phyloP scores from a whole-genome alignment of 2,797 vertebrate genomes.

The Poecilia wingei region DNA sequence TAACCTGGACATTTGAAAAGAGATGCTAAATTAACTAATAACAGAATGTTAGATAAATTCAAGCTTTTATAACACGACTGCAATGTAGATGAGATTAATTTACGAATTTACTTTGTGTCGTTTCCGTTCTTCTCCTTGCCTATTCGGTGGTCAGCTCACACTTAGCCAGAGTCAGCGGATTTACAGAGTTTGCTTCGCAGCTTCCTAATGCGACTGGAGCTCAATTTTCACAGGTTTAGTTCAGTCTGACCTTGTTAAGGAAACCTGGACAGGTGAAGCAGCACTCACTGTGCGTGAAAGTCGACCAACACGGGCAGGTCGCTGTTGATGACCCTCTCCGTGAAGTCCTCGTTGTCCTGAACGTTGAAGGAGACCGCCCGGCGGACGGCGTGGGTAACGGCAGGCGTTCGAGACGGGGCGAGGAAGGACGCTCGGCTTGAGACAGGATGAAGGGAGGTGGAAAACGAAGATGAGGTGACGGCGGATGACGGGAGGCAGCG shows the following conservation, averaged over 20 bases:
- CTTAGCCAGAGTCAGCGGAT: background rate
- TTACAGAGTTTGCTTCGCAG: background rate
- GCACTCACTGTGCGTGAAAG: slow-evolving; percentile 94
- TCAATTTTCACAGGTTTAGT: background rate
- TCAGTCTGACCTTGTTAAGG: background rate
- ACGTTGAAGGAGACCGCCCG: slow-evolving; percentile 87
- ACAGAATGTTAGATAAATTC: background rate
- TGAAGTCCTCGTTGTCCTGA: slow-evolving; percentile 93
- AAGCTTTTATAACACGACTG: background rate
- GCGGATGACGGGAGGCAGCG: slow-evolving; percentile 53
- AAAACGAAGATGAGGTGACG: slow-evolving; percentile 30
- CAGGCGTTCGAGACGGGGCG: slow-evolving; percentile 37
- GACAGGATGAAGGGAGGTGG: slow-evolving; percentile 52
- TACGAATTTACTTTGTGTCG: background rate
- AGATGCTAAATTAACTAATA: background rate
- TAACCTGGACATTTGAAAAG: no score
- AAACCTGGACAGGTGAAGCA: background rate
- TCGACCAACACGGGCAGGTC: slow-evolving; percentile 91
- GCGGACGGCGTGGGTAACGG: slow-evolving; percentile 63
- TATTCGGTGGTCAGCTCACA: background rate
- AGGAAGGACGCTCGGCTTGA: slow-evolving; percentile 49
- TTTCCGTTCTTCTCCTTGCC: background rate
- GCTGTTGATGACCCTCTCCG: slow-evolving; percentile 91
- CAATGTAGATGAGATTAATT: background rate
- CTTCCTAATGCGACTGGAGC: background rate